Conservation (phyloP, 2,888 invertebrate genomes). For the Luperina testacea region DNA sequence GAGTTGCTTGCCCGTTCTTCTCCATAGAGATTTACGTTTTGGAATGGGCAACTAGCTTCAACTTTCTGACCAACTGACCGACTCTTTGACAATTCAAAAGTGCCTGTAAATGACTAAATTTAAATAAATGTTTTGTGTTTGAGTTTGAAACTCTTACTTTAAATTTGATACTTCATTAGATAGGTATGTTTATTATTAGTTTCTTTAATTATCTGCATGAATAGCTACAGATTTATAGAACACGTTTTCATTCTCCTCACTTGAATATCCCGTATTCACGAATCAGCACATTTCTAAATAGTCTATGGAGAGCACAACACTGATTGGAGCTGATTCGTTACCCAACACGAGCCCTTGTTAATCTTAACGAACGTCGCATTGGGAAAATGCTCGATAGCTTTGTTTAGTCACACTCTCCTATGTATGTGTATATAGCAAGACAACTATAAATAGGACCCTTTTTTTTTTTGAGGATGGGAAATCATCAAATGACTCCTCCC, state of each 20-base stretch:
- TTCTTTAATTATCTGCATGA: neutral
- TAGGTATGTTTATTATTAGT: neutral
- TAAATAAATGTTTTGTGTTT: neutral
- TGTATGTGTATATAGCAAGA: conserved; percentile 38
- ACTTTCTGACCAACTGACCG: neutral
- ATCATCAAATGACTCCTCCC: too few species aligned
- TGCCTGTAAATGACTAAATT: neutral
- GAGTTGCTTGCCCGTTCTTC: neutral
- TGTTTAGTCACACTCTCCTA: conserved; percentile 57
- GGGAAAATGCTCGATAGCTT: conserved; percentile 63
- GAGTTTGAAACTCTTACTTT: neutral
- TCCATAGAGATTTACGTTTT: neutral
- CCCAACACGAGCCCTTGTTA: conserved; percentile 69
- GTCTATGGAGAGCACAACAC: conserved; percentile 47
- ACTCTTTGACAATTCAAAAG: neutral
- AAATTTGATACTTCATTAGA: neutral
- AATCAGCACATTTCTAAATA: conserved; percentile 28
- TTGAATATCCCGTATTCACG: conserved; percentile 11
- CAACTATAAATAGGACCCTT: conserved; percentile 22
- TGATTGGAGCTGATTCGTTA: conserved; percentile 70
- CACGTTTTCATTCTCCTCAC: neutral
- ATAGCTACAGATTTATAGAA: neutral
- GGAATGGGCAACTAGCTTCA: neutral
- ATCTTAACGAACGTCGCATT: conserved; percentile 71
- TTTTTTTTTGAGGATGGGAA: too few species aligned